phyloP scores from a whole-genome alignment of 2,797 vertebrate genomes.

The Xenopus petersii region DNA sequence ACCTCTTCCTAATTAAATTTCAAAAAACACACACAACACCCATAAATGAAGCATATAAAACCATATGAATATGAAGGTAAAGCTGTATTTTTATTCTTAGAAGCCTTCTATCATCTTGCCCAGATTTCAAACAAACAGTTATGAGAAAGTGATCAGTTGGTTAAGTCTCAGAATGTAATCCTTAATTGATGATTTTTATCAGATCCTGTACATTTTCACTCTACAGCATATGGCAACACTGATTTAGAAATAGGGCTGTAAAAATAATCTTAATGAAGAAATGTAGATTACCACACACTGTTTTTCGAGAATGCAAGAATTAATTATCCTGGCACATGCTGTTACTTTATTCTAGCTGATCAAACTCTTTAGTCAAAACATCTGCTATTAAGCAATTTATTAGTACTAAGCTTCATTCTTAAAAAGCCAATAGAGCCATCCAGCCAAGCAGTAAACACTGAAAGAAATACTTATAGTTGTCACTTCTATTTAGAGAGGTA shows the following conservation, averaged over 20 bases:
- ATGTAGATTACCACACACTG: conserved; percentile 14
- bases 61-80: background rate
- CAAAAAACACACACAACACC: background rate
- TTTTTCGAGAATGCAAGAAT: conserved; percentile 18
- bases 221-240: conserved; percentile 9
- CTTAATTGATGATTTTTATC: background rate
- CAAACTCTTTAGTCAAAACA: conserved; percentile 17
- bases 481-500: background rate
- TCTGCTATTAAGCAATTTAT: conserved; percentile 17
- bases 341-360: conserved; percentile 17
- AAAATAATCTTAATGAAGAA: conserved; percentile 11
- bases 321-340: conserved; percentile 8
- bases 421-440: conserved; percentile 11
- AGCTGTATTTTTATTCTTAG: too few relatives aligned
- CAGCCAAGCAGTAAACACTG: conserved; percentile 8
- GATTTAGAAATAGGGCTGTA: conserved; percentile 3
- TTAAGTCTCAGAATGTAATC: background rate
- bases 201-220: background rate
- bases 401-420: conserved; percentile 5
- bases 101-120: too few relatives aligned
- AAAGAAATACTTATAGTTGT: background rate
- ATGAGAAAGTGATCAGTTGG: background rate
- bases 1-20: background rate
- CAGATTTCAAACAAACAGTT: too few relatives aligned
- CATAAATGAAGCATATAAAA: background rate